Evolutionary conservation across 2,113 vertebrate genomes (phyloP), one percentile per base, ranked within the genome.

Genomic region (Anseranas semipalmata): DNA sequence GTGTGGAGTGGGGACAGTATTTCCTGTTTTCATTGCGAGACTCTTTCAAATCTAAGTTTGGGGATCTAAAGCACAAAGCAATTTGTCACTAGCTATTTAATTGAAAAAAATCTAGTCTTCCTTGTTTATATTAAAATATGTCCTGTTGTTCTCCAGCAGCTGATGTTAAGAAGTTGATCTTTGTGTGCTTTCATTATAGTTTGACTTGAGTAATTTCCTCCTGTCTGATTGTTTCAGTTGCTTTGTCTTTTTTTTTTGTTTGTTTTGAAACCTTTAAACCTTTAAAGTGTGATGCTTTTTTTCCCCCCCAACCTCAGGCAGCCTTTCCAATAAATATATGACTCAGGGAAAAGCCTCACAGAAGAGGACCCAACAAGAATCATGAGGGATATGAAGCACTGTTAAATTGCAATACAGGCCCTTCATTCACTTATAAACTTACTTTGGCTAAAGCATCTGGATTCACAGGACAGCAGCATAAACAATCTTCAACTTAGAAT

Each of bases 281-380:
- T 50, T 63, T 63, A 77, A 96, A 95, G 12, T 48, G 11, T 80
- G 22, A 63, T 79, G 48, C 56, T 95, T 95, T 96, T 95, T 97
- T 94, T 89, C n/a, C 50, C 24, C 97, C 66, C 81, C 50, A 59
- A 89, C 93, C 33, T 81, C 96, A 99, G 99, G 99, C 82, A 99
- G 98, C 96, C 98, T 99, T 98, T 98, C 98, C 97, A 98, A 91
- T 98, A 98, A 98, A 97, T 98, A 98, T 78, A 91, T 98, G 98
- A 97, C 98, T 98, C 99, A 98, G 98, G 98, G 98, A 98, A 98
- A 98, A 97, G 96, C 98, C 94, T 98, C 98, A 95, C 97, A 97
- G 96, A 99, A 98, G 98, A 99, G 97, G 97, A 99, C 98, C 97
- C 98, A 98, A 19, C 98, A 98, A 96, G 98, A 99, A 97, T 98